Percentiles rank a stretch among this genome's conserved stretches.
Evolutionary conservation across 2,888 invertebrate genomes (phyloP).

Genomic region (Masnerella sp.): DNA sequence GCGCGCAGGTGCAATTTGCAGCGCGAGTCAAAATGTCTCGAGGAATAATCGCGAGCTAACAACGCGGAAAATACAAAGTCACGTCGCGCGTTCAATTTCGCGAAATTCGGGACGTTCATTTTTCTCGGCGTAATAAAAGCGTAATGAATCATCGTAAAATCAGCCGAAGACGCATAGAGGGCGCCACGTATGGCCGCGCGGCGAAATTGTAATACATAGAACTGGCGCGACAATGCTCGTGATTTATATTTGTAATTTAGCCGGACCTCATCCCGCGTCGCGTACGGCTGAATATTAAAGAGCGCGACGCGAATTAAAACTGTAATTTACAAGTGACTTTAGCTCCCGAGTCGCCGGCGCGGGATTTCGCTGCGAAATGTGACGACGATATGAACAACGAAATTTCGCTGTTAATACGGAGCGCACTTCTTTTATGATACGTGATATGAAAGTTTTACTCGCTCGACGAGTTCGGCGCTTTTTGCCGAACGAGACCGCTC

Average conservation of each 20-base stretch:
- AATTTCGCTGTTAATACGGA: conserved; percentile 52
- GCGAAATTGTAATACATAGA: conserved; percentile 57
- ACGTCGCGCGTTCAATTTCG: conserved; percentile 35
- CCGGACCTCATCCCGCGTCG: conserved; percentile 61
- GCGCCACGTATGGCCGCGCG: conserved; percentile 33
- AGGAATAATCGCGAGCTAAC: conserved; percentile 17
- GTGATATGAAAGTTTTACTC: conserved; percentile 48
- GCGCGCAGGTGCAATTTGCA: conserved; percentile 9
- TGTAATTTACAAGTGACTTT: conserved; percentile 62
- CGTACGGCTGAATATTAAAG: conserved; percentile 63
- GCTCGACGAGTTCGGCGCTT: conserved; percentile 4
- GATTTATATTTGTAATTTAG: conserved; percentile 67
- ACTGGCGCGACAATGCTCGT: conserved; percentile 59
- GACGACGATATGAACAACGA: conserved; percentile 55
- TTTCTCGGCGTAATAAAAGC: conserved; percentile 47
- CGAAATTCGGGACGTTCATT: conserved; percentile 39
- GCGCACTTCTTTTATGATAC: conserved; percentile 52
- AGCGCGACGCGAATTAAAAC: conserved; percentile 64
- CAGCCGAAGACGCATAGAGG: conserved; percentile 36
- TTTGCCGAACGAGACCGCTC: not conserved
- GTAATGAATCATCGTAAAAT: conserved; percentile 52
- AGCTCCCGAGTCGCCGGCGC: conserved; percentile 46
- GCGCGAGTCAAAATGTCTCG: conserved; percentile 1
- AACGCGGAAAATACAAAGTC: conserved; percentile 18
- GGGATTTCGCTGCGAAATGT: conserved; percentile 28